These are phyloP conservation scores for Platycheirus rosarum DNA, from an alignment of 2,888 invertebrate genomes.

Conservation along the genomic window DNA sequence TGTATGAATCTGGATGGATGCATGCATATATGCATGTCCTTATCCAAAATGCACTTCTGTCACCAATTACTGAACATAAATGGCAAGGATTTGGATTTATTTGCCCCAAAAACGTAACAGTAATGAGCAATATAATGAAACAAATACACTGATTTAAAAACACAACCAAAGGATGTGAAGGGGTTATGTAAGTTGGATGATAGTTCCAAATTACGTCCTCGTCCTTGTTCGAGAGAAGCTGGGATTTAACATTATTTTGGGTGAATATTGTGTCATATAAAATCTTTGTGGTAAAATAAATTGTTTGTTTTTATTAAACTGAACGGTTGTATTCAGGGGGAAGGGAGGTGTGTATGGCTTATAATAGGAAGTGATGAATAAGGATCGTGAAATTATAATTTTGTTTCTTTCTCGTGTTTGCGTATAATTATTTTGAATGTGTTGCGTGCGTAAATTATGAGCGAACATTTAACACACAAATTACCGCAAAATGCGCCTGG, in stretches of 20 bases:
- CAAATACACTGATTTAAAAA: no score
- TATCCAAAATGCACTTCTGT: background rate
- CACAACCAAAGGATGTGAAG: no score
- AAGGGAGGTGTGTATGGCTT: background rate
- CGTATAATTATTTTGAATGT: conserved; percentile 17
- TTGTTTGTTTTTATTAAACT: background rate
- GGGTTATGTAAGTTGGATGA: no score
- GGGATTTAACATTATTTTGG: background rate
- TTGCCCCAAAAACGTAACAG: background rate
- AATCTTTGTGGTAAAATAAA: background rate
- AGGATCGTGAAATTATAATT: background rate
- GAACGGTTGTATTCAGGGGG: background rate
- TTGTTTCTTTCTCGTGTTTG: conserved; percentile 1
- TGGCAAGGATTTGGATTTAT: background rate
- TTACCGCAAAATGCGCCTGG: background rate
- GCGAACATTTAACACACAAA: conserved; percentile 18
- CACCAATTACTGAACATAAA: background rate
- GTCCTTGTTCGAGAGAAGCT: background rate
- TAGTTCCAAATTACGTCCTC: background rate
- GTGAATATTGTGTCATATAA: background rate
- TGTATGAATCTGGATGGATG: background rate
- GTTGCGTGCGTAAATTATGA: conserved; percentile 48
- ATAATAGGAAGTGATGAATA: background rate
- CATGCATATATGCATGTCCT: no score
- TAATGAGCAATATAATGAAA: background rate